Conservation (phyloP, 2,113 vertebrate species). For the Machaerirhynchus nigripectus region DNA sequence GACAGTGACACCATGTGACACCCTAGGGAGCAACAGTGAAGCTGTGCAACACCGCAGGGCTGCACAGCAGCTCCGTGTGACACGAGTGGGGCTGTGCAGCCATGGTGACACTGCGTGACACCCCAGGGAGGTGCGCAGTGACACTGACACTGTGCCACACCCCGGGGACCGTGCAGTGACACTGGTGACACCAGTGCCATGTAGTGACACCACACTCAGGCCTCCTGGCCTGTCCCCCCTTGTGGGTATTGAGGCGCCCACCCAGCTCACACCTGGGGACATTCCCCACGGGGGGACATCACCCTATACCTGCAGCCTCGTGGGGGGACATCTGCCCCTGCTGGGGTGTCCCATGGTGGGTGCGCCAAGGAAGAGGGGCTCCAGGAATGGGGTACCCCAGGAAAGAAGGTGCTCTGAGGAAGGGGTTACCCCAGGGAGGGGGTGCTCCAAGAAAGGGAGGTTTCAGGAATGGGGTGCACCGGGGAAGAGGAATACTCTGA, state of each 20-base stretch:
- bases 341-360: not conserved
- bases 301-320: not conserved
- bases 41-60: not conserved
- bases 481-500: not conserved
- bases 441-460: not conserved
- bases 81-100: not conserved
- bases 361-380: not conserved
- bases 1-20: conserved; percentile 52
- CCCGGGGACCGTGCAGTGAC: not conserved
- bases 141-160: not conserved
- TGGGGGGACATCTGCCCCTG: not conserved
- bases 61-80: not conserved
- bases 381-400: not conserved
- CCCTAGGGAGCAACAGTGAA: not conserved
- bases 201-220: not conserved
- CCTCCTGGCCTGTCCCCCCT: rapidly evolving
- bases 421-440: too few relatives aligned
- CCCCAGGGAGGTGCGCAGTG: not conserved
- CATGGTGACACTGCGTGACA: not conserved
- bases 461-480: not conserved
- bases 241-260: not conserved
- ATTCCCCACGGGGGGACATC: not conserved
- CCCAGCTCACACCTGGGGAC: not conserved
- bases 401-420: not conserved
- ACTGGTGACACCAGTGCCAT: not conserved